phyloP scores from a whole-genome alignment of 2,888 invertebrate species.

The Drosophila anceps region DNA sequence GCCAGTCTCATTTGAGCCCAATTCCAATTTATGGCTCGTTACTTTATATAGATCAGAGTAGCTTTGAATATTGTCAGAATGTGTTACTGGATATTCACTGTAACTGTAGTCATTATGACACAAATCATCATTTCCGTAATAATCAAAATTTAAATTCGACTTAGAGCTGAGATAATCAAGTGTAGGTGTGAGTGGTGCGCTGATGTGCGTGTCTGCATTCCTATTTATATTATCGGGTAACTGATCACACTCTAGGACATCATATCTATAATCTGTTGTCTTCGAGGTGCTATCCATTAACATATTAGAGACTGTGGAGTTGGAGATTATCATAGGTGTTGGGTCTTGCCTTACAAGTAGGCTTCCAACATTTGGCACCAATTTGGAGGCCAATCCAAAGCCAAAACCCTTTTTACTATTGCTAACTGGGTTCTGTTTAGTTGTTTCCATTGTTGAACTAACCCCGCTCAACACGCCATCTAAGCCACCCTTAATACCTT shows the following conservation, averaged over 20 bases:
- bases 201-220: slow-evolving; percentile 16
- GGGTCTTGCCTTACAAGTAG: slow-evolving; percentile 45
- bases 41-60: slow-evolving; percentile 20
- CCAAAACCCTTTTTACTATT: slow-evolving; percentile 71
- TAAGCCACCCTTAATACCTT: slow-evolving; percentile 81
- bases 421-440: slow-evolving; percentile 16
- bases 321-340: background rate
- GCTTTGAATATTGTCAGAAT: slow-evolving; percentile 23
- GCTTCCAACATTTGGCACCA: slow-evolving; percentile 81
- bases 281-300: background rate
- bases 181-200: slow-evolving; percentile 24
- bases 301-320: slow-evolving; percentile 6
- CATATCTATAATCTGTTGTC: slow-evolving; percentile 12
- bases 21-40: slow-evolving; percentile 10
- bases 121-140: slow-evolving; percentile 24
- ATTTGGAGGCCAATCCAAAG: slow-evolving; percentile 81
- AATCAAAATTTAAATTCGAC: slow-evolving; percentile 18
- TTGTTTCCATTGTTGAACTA: slow-evolving; percentile 53
- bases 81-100: slow-evolving; percentile 68
- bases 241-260: background rate
- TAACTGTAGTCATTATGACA: slow-evolving; percentile 75
- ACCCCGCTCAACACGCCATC: slow-evolving; percentile 81
- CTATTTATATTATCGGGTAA: slow-evolving; percentile 10
- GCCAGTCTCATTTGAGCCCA: slow-evolving; percentile 8
- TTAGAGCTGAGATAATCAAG: slow-evolving; percentile 8